Conservation (phyloP, 2,797 vertebrate species). For the Rhinella marina region DNA sequence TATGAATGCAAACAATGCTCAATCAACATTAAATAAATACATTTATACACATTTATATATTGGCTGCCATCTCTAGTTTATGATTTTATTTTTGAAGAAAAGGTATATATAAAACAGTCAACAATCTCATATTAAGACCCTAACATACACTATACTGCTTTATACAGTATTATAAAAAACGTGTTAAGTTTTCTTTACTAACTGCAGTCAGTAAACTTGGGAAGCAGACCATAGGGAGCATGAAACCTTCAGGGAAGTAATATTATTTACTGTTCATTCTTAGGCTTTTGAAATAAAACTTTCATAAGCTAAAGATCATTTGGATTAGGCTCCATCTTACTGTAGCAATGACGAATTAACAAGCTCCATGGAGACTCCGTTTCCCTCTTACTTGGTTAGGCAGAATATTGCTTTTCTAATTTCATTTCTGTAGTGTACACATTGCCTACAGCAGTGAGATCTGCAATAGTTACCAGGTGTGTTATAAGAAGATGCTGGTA, state of each 20-base stretch:
- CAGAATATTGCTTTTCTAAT: slow-evolving; percentile 8
- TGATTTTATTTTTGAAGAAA: neutral
- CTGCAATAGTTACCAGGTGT: neutral
- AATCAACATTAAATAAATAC: neutral
- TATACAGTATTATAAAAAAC: neutral
- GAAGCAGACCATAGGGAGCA: neutral
- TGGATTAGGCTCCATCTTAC: neutral
- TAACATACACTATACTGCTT: neutral
- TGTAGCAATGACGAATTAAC: neutral
- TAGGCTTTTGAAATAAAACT: neutral
- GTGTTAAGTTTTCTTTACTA: neutral
- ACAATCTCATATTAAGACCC: neutral
- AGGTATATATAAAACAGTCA: neutral
- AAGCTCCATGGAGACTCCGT: neutral
- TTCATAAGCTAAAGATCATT: neutral
- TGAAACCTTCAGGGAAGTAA: neutral
- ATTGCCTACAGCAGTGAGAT: neutral
- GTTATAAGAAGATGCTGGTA: neutral
- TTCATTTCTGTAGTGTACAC: neutral
- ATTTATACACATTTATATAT: neutral
- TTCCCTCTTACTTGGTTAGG: neutral
- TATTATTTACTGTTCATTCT: slow-evolving; percentile 4
- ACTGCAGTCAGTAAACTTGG: neutral
- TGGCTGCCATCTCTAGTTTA: neutral
- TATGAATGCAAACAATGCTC: neutral